A percentile compares a stretch with the other conserved stretches of the same genome.
phyloP scores from a whole-genome alignment of 2,113 vertebrate genomes.

The Theristicus caerulescens region DNA sequence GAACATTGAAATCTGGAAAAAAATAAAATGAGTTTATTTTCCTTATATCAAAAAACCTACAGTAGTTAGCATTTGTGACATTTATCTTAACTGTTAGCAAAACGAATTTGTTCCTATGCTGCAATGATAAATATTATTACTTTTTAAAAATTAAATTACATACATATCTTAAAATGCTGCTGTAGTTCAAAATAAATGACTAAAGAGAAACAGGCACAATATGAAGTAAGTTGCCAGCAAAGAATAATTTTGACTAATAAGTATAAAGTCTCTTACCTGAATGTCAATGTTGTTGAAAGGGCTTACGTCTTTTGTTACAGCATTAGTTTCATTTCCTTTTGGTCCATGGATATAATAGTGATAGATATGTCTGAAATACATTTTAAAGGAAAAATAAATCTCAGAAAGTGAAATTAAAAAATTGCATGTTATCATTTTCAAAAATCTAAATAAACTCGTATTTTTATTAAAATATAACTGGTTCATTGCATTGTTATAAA shows the following conservation, averaged over 20 bases:
- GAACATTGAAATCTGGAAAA: slow-evolving; percentile 82
- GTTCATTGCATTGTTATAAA: background rate
- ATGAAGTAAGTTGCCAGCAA: background rate
- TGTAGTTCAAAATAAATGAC: background rate
- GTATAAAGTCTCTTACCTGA: slow-evolving; percentile 73
- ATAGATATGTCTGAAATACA: slow-evolving; percentile 86
- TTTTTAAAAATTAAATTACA: background rate
- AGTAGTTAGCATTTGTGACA: background rate
- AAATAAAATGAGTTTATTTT: slow-evolving; percentile 33
- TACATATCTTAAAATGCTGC: background rate
- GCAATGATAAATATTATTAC: background rate
- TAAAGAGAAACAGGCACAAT: background rate
- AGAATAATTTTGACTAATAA: background rate
- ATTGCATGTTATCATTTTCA: background rate
- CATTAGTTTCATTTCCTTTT: slow-evolving; percentile 78
- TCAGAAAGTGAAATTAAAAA: background rate
- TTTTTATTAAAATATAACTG: background rate
- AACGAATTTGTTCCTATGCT: background rate
- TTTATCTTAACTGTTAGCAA: background rate
- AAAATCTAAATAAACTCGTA: background rate
- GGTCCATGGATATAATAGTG: slow-evolving; percentile 95
- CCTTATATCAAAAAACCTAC: background rate
- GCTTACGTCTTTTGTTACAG: slow-evolving; percentile 9
- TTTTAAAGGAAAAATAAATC: background rate
- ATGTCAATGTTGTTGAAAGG: slow-evolving; percentile 82